Evolutionary conservation across 1,140 invertebrate species (phyloP).

Genomic region (Drosophila athabasca): DNA sequence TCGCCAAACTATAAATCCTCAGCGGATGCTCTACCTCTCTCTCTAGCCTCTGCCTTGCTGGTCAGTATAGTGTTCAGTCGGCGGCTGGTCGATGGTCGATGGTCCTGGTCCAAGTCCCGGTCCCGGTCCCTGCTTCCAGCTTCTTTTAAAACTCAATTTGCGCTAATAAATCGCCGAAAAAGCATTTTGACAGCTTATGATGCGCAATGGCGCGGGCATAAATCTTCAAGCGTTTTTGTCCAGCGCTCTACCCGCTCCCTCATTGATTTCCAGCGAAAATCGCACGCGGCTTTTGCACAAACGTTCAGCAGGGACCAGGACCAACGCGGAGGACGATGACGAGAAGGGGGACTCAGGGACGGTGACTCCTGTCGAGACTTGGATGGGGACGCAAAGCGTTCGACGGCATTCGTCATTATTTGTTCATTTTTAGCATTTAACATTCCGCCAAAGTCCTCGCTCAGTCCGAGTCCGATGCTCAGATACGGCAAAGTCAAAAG

Average conservation of each 20-base stretch:
- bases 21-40: neutral
- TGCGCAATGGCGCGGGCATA: slow-evolving; percentile 78
- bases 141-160: slow-evolving; percentile 82
- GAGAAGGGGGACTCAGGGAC: neutral
- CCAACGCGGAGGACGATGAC: slow-evolving; percentile 3
- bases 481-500: slow-evolving; percentile 38
- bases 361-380: slow-evolving; percentile 10
- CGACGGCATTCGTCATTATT: slow-evolving; percentile 79
- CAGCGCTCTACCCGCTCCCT: slow-evolving; percentile 6
- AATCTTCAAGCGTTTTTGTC: slow-evolving; percentile 61
- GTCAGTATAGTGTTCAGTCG: no score
- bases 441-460: slow-evolving; percentile 70
- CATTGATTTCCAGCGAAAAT: slow-evolving; percentile 69
- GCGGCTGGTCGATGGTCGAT: no score
- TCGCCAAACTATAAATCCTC: slow-evolving; percentile 66
- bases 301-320: slow-evolving; percentile 16
- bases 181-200: slow-evolving; percentile 81
- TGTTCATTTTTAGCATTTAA: slow-evolving; percentile 82
- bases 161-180: slow-evolving; percentile 81
- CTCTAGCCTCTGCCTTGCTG: neutral
- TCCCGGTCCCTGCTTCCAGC: slow-evolving; percentile 24
- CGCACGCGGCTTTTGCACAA: slow-evolving; percentile 57
- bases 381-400: slow-evolving; percentile 21
- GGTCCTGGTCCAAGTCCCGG: neutral
- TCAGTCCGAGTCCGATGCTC: slow-evolving; percentile 7